These are phyloP conservation scores for Atrichornis clamosus DNA, from an alignment of 2,113 vertebrate genomes.

Conservation along the genomic window DNA sequence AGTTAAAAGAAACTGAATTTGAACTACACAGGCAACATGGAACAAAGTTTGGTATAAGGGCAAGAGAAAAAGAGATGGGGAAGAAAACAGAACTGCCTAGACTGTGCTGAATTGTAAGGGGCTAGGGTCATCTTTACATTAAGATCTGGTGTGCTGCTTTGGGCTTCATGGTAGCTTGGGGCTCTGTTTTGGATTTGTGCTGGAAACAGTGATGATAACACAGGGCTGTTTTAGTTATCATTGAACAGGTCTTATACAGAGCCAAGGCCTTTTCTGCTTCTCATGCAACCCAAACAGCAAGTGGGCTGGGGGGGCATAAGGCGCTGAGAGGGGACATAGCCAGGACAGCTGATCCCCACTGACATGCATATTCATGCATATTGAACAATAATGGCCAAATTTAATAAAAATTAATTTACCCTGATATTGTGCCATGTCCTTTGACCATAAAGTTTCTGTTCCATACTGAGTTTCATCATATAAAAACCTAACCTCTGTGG, in stretches of 20 bases:
- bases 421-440: slow-evolving; percentile 93
- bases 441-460: slow-evolving; percentile 91
- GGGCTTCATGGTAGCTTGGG: background rate
- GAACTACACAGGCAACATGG: background rate
- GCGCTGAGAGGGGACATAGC: background rate
- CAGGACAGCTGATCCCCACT: background rate
- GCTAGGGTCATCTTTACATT: background rate
- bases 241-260: background rate
- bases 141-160: background rate
- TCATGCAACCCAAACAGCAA: background rate
- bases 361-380: background rate
- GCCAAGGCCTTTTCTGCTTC: background rate
- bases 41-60: background rate
- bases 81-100: background rate
- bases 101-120: background rate
- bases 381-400: background rate
- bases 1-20: background rate
- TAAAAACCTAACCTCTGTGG: slow-evolving; percentile 93
- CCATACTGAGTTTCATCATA: slow-evolving; percentile 95
- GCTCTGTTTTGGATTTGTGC: background rate
- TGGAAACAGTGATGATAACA: background rate
- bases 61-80: background rate
- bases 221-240: background rate
- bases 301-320: background rate
- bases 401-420: slow-evolving; percentile 71